A percentile compares a stretch with the other conserved stretches of the same genome.
Conservation (phyloP, 2,113 vertebrate genomes). For the Gallinago undulata region DNA sequence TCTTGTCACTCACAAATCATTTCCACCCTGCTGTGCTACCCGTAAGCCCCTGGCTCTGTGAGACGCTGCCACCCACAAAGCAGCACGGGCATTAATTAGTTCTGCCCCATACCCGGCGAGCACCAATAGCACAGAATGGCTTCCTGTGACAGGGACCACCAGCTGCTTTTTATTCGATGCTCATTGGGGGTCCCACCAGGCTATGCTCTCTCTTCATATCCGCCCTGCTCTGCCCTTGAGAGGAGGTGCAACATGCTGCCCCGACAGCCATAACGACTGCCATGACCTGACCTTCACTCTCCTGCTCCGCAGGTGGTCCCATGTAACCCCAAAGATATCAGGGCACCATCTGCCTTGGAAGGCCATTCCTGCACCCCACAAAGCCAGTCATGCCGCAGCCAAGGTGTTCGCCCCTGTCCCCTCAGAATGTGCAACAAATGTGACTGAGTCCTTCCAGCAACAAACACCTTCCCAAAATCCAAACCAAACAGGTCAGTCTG, state of each 20-base stretch:
- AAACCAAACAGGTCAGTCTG: background rate
- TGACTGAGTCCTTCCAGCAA: background rate
- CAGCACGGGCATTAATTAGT: background rate
- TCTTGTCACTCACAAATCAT: constrained; percentile 2
- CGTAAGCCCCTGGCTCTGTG: background rate
- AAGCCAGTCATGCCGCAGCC: fast-evolving
- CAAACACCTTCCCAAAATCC: background rate
- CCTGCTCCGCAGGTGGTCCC: background rate
- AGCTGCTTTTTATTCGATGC: background rate
- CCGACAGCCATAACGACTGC: background rate
- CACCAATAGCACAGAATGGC: background rate
- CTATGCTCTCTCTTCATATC: background rate
- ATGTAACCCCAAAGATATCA: background rate
- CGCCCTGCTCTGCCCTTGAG: background rate
- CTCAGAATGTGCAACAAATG: fast-evolving
- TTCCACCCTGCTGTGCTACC: fast-evolving
- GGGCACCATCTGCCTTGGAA: background rate
- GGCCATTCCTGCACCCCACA: fast-evolving
- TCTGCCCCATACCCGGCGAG: background rate
- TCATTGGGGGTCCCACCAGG: fast-evolving
- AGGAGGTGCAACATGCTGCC: fast-evolving
- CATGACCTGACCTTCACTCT: background rate
- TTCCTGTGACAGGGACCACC: background rate
- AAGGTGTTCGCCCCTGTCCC: fast-evolving
- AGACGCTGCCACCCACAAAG: background rate